Conservation (phyloP, 92 coral and sea anemone species). For the Epizoanthus scotinus region DNA sequence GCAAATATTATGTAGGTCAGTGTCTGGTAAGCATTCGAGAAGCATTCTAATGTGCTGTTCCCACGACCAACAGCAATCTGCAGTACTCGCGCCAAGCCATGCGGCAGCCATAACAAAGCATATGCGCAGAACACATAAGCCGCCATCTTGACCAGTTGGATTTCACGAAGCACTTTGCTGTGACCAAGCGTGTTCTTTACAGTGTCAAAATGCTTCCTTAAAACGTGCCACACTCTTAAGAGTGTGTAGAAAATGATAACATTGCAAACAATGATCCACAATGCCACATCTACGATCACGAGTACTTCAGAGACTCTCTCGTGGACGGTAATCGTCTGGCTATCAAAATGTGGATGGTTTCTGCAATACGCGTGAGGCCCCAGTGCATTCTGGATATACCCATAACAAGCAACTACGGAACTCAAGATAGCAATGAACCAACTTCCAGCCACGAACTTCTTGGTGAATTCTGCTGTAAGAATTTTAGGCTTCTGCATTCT, state of each 20-base stretch:
- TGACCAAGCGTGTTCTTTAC: slow-evolving; percentile 30
- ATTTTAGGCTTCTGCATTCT: slow-evolving; percentile 8
- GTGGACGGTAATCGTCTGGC: neutral
- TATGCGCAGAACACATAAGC: slow-evolving; percentile 32
- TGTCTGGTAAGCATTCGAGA: slow-evolving; percentile 23
- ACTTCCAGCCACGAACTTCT: slow-evolving; percentile 2
- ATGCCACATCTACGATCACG: slow-evolving; percentile 11
- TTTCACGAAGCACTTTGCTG: slow-evolving; percentile 15
- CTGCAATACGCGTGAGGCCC: slow-evolving; percentile 2
- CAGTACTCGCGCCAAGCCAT: slow-evolving; percentile 27
- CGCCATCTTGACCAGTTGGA: slow-evolving; percentile 35
- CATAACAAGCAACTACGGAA: slow-evolving; percentile 8
- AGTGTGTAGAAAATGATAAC: slow-evolving; percentile 18
- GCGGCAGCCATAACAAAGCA: slow-evolving; percentile 16
- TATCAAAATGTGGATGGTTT: slow-evolving; percentile 8
- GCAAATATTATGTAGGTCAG: slow-evolving; percentile 32
- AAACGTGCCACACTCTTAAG: slow-evolving; percentile 27
- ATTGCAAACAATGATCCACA: slow-evolving; percentile 23
- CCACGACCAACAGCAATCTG: neutral
- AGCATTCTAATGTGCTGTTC: neutral
- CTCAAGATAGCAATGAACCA: slow-evolving; percentile 8
- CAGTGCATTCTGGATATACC: slow-evolving; percentile 30
- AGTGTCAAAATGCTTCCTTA: slow-evolving; percentile 25
- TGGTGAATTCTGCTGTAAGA: slow-evolving; percentile 26
- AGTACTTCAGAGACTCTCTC: slow-evolving; percentile 21